phyloP scores from a whole-genome alignment of 2,797 vertebrate species.

The Paratrypauchen microcephalus region DNA sequence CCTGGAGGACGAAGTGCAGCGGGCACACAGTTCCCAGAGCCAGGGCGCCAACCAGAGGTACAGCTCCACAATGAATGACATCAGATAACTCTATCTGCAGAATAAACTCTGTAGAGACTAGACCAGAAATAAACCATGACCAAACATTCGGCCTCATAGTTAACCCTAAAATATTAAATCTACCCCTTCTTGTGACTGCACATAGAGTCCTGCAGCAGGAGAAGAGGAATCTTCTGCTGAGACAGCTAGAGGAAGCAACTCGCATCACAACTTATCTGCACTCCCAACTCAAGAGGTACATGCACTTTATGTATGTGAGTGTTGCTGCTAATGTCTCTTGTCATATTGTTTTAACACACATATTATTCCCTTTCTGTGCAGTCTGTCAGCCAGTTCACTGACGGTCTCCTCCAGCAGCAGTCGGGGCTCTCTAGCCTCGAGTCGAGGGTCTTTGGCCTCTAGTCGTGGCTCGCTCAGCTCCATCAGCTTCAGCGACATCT shows the following conservation, averaged over 20 bases:
- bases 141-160: no score
- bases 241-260: slow-evolving; percentile 93
- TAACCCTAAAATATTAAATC: not conserved
- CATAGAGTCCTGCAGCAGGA: slow-evolving; percentile 84
- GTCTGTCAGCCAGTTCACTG: slow-evolving; percentile 93
- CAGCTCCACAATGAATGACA: slow-evolving; percentile 4
- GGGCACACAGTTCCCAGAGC: slow-evolving; percentile 83
- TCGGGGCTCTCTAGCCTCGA: slow-evolving; percentile 93
- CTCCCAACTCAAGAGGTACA: slow-evolving; percentile 91
- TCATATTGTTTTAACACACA: not conserved
- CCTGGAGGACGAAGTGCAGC: slow-evolving; percentile 92
- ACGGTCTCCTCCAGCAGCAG: slow-evolving; percentile 97
- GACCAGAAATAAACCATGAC: not conserved
- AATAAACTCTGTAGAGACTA: not conserved
- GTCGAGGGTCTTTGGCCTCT: slow-evolving; percentile 91
- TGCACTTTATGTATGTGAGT: not conserved
- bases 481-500: slow-evolving; percentile 97
- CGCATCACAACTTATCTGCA: slow-evolving; percentile 92
- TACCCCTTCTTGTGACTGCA: slow-evolving; percentile 8
- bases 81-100: not conserved
- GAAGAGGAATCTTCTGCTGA: slow-evolving; percentile 91
- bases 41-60: slow-evolving; percentile 95
- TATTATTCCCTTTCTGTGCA: slow-evolving; percentile 39
- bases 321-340: not conserved
- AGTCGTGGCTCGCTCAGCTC: slow-evolving; percentile 97